Conservation (phyloP, 2,888 invertebrate species). For the Tromatobia lineatoria region DNA sequence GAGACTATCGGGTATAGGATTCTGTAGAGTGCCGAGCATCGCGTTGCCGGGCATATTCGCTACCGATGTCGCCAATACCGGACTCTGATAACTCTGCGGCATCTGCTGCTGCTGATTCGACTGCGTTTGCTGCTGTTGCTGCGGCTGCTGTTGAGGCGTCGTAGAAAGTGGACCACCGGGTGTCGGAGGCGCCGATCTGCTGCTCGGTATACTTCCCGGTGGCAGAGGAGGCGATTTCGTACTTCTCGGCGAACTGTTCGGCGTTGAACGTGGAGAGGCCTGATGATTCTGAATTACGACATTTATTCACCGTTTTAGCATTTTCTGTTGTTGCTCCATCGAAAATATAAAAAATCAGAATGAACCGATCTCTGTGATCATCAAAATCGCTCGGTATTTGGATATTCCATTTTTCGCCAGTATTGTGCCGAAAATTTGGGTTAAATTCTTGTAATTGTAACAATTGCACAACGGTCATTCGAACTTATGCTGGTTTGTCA, state of each 20-base stretch:
- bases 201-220: conserved; percentile 86
- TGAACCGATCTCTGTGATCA: too few relatives aligned
- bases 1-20: conserved; percentile 85
- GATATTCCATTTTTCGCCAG: too few relatives aligned
- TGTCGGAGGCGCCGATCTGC: conserved; percentile 86
- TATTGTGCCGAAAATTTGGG: too few relatives aligned
- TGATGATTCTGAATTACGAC: conserved; percentile 90
- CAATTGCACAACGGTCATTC: too few relatives aligned
- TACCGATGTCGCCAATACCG: conserved; percentile 79
- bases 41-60: conserved; percentile 79
- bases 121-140: conserved; percentile 74
- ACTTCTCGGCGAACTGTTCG: conserved; percentile 94
- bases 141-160: conserved; percentile 77
- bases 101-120: conserved; percentile 79
- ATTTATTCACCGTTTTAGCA: not conserved
- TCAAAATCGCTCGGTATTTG: too few relatives aligned
- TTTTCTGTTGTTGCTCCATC: not conserved
- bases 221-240: conserved; percentile 94
- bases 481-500: too few relatives aligned
- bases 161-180: conserved; percentile 84
- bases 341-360: not conserved
- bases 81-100: conserved; percentile 83
- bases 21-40: conserved; percentile 82
- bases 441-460: too few relatives aligned
- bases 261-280: conserved; percentile 93